Conservation (phyloP, 2,797 vertebrate genomes). For the Glyptemys insculpta region DNA sequence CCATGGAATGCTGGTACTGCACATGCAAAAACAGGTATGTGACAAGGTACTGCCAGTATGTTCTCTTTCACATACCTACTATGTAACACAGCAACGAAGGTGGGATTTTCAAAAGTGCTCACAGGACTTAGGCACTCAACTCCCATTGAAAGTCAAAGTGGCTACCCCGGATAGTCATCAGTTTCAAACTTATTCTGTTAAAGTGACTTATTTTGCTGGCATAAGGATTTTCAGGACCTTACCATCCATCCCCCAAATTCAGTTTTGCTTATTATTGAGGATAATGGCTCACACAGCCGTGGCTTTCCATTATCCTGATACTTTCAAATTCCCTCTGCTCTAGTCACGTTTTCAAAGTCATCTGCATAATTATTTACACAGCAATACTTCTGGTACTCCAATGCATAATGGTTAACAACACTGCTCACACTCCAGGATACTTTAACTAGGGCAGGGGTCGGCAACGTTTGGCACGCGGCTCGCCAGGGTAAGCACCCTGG, state of each 20-base stretch:
- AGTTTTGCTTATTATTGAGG: not conserved
- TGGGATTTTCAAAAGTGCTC: not conserved
- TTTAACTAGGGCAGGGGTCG: no score
- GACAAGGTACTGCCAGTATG: not conserved
- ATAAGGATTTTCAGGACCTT: not conserved
- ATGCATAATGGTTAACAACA: not conserved
- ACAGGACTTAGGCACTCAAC: not conserved
- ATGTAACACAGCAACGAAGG: not conserved
- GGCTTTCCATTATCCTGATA: not conserved
- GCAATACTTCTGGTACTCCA: not conserved
- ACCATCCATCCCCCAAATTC: not conserved
- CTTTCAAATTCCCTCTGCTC: not conserved
- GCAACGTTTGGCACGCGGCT: no score
- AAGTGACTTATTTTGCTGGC: not conserved
- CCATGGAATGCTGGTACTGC: not conserved
- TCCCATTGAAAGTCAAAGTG: not conserved
- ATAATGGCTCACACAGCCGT: not conserved
- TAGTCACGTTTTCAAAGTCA: not conserved
- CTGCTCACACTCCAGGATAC: not conserved
- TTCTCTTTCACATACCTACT: not conserved
- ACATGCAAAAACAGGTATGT: not conserved
- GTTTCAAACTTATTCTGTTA: not conserved
- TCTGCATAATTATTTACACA: not conserved
- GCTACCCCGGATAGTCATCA: not conserved
- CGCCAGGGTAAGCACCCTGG: no score